Evolutionary conservation across 1,140 invertebrate species (phyloP), one percentile per base, ranked within the genome.

Genomic region (Telenomus remus): DNA sequence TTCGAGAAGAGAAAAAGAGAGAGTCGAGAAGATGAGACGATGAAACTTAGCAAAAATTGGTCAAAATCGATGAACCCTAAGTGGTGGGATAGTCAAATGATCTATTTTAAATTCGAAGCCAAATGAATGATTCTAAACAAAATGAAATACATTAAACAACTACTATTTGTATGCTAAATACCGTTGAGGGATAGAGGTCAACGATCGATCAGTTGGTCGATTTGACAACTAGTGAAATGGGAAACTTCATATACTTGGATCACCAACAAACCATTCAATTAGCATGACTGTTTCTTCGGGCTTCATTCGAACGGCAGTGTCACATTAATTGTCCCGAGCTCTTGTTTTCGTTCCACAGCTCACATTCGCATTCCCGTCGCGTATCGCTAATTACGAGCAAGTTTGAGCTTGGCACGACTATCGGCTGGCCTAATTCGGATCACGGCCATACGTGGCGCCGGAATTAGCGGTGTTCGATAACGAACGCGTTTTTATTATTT

Each of bases 381-480:
- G 65, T 66, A 74, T 63, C 44, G 70, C 70, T 78, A 70, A 74
- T 78, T 78, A 64, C 70, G 57, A 78, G 61, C 61, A 78, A 78
- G 76, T 74, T 70, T 27, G 60, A 59, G 70, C 55, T 61, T 70
- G 60, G 70, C 69, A 78, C 70, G 50, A 46, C 13, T 53, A 60
- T 48, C 59, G 55, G 35, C 64, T 47, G 65, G 76, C 65, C 76
- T 66, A 71, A 74, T 73, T 76, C 60, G 46, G 33, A 12, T 50
- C 14, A 42, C 56, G 37, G 16, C 53, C 59, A 46, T 71, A 64
- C 54, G 68, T 51, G 73, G 59, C 51, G 19, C 33, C 13, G 51
- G 56, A 77, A 79, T 80, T 79, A 81, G 63, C 75, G 72, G 74
- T 66, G 72, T 69, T 69, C 75, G 76, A 80, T 27, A 27, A 27